Evolutionary conservation across 2,113 vertebrate genomes (phyloP), one percentile per base, ranked within the genome.

Genomic region (Bubalus kerabau): DNA sequence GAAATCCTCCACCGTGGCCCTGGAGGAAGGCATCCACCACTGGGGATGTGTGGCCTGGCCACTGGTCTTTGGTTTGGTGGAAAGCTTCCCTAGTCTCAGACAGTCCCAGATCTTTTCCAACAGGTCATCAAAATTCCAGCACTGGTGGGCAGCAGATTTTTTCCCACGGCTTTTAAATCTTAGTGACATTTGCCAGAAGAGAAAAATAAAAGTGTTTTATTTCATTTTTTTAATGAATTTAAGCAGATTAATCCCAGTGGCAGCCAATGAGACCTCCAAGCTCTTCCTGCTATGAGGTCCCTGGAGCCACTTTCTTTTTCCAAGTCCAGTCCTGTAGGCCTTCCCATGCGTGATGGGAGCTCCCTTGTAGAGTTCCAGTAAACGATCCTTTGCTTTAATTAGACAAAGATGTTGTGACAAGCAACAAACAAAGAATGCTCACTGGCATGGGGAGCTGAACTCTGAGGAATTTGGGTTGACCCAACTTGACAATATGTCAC

Each of bases 41-140:
- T 6, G 99, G 99, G 56, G 99, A 99, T 0, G 99, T 99, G 96
- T 99, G 99, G 98, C 99, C 99, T 28, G 99, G 99, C 50, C 99
- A 99, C 98, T 99, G 99, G 43, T 99, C 99, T 98, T 99, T 99
- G 32, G 99, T 98, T 99, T 99, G 71, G 99, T 99, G 98, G 99
- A 99, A 98, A 81, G 16, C 28, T 32, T 81, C 48, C 6, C 78
- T 32, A 52, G 30, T 21, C 50, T 13, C 78, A 81, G 30, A 11
- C 10, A 52, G 48, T 81, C 30, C 78, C 48, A 81, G 9, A n/a
- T 21, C 48, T 50, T 81, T 81, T 21, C 48, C 78, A 81, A 21
- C 78, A n/a, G 30, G 48, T 81, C 78, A 81, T 81, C 78, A 81
- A 81, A 81, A 32, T 81, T 81, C 48, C 48, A n/a, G 30, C 78